Conservation (phyloP, 2,113 vertebrate species). For the Pelvicachromis taeniatus region DNA sequence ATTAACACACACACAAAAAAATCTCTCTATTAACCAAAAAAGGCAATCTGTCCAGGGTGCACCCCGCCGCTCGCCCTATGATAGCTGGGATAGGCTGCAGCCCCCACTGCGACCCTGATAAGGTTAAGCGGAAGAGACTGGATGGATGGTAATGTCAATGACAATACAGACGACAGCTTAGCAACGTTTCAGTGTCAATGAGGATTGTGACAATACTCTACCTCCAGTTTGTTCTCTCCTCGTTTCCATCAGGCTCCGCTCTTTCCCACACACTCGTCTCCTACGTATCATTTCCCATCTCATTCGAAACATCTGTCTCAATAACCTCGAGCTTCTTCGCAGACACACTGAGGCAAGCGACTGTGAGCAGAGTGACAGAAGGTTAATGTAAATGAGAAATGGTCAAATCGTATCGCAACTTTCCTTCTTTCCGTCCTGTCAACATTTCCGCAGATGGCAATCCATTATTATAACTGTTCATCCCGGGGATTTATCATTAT, state of each 20-base stretch:
- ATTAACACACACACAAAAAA: background rate
- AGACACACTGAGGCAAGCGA: slow-evolving; percentile 25
- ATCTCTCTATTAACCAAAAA: background rate
- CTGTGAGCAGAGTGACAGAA: slow-evolving; percentile 1
- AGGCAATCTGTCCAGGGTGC: background rate
- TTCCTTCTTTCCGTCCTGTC: background rate
- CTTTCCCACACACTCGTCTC: background rate
- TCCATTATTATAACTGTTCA: slow-evolving; percentile 25
- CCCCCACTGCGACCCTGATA: rapidly evolving
- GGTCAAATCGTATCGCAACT: background rate
- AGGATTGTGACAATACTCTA: background rate
- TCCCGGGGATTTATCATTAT: slow-evolving; percentile 51
- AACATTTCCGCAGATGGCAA: slow-evolving; percentile 22
- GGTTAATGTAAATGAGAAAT: slow-evolving; percentile 46
- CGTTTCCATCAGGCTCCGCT: background rate
- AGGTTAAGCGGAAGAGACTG: background rate
- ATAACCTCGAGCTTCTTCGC: slow-evolving; percentile 12
- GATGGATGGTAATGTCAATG: slow-evolving; percentile 37
- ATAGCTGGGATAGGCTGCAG: background rate
- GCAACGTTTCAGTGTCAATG: slow-evolving; percentile 25
- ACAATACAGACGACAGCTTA: background rate
- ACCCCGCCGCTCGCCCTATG: background rate
- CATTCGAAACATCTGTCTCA: slow-evolving; percentile 43
- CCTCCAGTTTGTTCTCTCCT: background rate
- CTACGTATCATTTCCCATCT: slow-evolving; percentile 3